These are phyloP conservation scores for Ommatoiulus sabulosus DNA, from an alignment of 2,888 invertebrate species.

Conservation along the genomic window DNA sequence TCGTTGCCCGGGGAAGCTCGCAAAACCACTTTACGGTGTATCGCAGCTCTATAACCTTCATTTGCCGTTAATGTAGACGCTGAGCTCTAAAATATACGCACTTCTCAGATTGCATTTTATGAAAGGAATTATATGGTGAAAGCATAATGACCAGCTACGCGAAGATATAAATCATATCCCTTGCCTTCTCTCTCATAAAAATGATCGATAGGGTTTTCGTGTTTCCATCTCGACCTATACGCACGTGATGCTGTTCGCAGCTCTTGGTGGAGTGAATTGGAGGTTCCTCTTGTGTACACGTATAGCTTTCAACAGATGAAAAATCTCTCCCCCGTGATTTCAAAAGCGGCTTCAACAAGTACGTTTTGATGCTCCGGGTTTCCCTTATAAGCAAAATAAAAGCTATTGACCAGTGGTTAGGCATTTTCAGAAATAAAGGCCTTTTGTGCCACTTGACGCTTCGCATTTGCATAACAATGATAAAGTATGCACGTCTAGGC, in stretches of 20 bases:
- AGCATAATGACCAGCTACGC: slow-evolving; percentile 38
- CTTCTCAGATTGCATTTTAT: slow-evolving; percentile 44
- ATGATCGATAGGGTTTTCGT: slow-evolving; percentile 37
- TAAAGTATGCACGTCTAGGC: background rate
- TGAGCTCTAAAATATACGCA: slow-evolving; percentile 20
- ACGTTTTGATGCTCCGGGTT: background rate
- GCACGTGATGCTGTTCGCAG: background rate
- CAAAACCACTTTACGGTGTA: background rate
- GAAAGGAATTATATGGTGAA: slow-evolving; percentile 38
- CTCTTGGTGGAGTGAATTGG: background rate
- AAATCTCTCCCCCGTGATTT: slow-evolving; percentile 32
- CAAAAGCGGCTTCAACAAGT: slow-evolving; percentile 21
- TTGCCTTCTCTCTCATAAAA: slow-evolving; percentile 21
- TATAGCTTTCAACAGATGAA: slow-evolving; percentile 45
- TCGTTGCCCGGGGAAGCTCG: background rate
- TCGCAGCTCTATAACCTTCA: slow-evolving; percentile 4
- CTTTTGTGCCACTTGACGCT: background rate
- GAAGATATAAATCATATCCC: slow-evolving; percentile 37
- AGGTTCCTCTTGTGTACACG: background rate
- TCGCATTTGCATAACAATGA: slow-evolving; percentile 5
- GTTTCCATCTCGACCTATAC: background rate
- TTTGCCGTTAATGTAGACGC: slow-evolving; percentile 5
- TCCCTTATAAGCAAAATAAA: background rate
- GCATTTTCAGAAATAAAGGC: slow-evolving; percentile 14
- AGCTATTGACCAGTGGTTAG: slow-evolving; percentile 28